Base-by-base conservation (phyloP, 2,888 invertebrate genomes). In the Coenonympha glycerion region DNA sequence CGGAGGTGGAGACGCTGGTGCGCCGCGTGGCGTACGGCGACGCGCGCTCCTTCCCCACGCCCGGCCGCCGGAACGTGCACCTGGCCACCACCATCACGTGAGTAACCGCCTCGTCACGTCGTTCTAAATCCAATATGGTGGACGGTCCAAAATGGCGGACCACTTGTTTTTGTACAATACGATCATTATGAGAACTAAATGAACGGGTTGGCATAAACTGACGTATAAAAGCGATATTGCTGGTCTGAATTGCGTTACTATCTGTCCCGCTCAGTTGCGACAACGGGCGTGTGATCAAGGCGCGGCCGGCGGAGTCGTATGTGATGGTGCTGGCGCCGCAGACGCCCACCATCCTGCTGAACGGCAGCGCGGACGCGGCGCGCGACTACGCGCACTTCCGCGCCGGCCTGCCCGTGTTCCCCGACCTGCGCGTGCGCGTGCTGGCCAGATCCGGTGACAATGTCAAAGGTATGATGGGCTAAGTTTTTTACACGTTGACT, bases 11-110 rank as follows among this genome's bases (percentile, higher is more conserved):
- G 79, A 93, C 92, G 2, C 76, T 97, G 40, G 89, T 97, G 55
- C 91, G 95, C 5, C 92, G 94, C 68, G 92, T 99, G 61, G 93
- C 96, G 44, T 99, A 99, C 81, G 93, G 94, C 6, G 99, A 99
- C 82, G 92, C 93, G 9, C 90, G 97, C 50, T 92, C 93, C 64
- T 95, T 93, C 86, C 98, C 98, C 11, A 97, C 97, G n/a, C 96
- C 98, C 3, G 99, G 98, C 3, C 88, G 98, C 3, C 88, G 99
- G 18, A 96, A 95, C 71, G 90, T 97, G 66, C 91, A 92, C 61
- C 88, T 97, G 9, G 91, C 92, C 34, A 96, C 96, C 3, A 92
- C 92, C 52, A 92, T 97, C 61, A 90, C 89, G 91, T 93, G 65
- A 83, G 90, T 6, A 21, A n/a, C n/a, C n/a, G n/a, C n/a, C n/a